Evolutionary conservation across 2,888 invertebrate species (phyloP), one percentile per base, ranked within the genome.

Genomic region (Phalera bucephala): DNA sequence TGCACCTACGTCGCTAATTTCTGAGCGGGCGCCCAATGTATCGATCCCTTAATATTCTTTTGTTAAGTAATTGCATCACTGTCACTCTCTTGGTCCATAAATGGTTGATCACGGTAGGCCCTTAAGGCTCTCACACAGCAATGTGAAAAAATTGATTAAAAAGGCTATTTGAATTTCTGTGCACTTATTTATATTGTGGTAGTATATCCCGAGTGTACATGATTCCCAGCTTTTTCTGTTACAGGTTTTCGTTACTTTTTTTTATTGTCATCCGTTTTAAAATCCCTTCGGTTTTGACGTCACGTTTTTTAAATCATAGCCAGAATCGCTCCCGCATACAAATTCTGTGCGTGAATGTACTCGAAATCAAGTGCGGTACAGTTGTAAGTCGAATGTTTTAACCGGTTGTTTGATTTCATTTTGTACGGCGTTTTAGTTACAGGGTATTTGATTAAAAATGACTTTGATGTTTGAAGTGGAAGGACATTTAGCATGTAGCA

Each of bases 221-320:
- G 27, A 33, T 39, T 41, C 28, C 33, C 35, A 48, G 43, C 36
- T 33, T 45, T 47, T 50, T 46, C 42, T 45, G 43, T 52, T 36
- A 40, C 36, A 52, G 53, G 43, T 33, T 42, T 53, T 36, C 11
- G 31, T 36, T 45, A 54, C 40, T 45, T 48, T 58, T 55, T 58
- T 60, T 58, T 52, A 52, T 57, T 59, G 42, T 46, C 40, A 46
- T 44, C 54, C 55, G 54, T 43, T 47, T 55, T 41, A 38, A 47
- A 55, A 36, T 35, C 60, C 52, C 51, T 44, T 53, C 38, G 57
- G 61, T 64, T 64, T 49, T 43, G 50, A 43, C 59, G 70, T 67
- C 79, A 76, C 76, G 75, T 74, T 77, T 78, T 79, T 75, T 68
- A 66, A 78, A 77, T 77, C 72, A 72, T 68, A 66, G 60, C 63